Base-by-base conservation (phyloP, 2,888 invertebrate species). In the Abrostola triplasia region DNA sequence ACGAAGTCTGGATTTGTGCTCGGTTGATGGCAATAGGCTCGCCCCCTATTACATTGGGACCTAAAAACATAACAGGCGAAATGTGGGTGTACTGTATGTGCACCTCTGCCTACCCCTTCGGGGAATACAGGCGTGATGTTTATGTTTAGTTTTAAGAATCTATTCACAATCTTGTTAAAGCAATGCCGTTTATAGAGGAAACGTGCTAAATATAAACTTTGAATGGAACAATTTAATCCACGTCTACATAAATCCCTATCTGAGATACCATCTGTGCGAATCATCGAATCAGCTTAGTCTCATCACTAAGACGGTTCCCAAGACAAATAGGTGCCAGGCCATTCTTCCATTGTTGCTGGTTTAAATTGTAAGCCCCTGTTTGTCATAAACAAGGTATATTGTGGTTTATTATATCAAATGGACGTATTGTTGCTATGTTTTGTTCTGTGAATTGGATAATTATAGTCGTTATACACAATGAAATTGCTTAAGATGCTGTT, bases 341-440 rank as follows among this genome's bases (percentile, higher is more conserved):
- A 74, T 77, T 79, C 77, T 60, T 68, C 72, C 53, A 61, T 70
- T 72, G 72, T 74, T 78, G 52, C 62, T 36, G 59, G 69, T 77
- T 77, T 79, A 80, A 81, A 78, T 77, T 79, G 73, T 79, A 72
- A 77, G 67, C 75, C 61, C 59, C 54, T 66, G 70, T 63, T 80
- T 82, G 79, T 77, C 78, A 70, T 57, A 36, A 62, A 50, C 77
- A 71, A 55, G 55, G 69, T 59, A 61, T 66, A 72, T 59, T 63
- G 62, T 60, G 63, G 59, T 71, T 71, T 77, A 77, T 77, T 77
- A 69, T 67, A 69, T 61, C 41, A 71, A 71, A 74, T 74, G 68
- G 67, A 64, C 59, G 70, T 66, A 74, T 81, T 81, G 79, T 77
- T 72, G 48, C 36, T 51, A 56, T 71, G 80, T 81, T 72, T 79